Evolutionary conservation across 2,113 vertebrate species (phyloP).

Genomic region (Oenanthe oenanthe): DNA sequence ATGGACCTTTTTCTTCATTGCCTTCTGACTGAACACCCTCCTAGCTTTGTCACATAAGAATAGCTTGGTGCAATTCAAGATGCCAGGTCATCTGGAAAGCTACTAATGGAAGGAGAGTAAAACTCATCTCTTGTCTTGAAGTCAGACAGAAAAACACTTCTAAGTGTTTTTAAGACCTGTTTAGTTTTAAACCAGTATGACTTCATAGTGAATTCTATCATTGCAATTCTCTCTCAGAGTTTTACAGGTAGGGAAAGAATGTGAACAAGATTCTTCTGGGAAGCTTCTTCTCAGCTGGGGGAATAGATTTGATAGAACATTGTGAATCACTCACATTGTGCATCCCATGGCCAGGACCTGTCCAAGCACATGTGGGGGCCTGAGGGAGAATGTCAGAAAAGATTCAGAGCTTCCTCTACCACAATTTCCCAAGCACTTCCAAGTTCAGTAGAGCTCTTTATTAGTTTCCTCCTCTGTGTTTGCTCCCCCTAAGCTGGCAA

Average conservation of each 20-base stretch:
- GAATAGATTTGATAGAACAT: neutral
- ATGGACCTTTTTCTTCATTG: neutral
- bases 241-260: neutral
- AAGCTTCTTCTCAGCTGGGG: neutral
- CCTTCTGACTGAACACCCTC: neutral
- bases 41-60: neutral
- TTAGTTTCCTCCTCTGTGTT: neutral
- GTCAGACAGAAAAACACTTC: neutral
- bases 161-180: neutral
- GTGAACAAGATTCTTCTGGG: neutral
- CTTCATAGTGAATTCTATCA: neutral
- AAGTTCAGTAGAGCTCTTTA: neutral
- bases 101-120: neutral
- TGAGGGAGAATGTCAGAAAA: neutral
- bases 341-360: neutral
- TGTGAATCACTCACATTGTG: neutral
- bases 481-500: neutral
- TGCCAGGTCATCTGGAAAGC: neutral
- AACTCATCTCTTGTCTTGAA: neutral
- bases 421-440: neutral
- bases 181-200: neutral
- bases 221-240: neutral
- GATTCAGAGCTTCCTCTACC: neutral
- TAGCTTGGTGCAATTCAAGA: neutral
- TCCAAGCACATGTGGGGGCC: neutral